These are phyloP conservation scores for Sinodicranocentrus sp. DNA, from an alignment of 2,888 invertebrate genomes.

Conservation along the genomic window DNA sequence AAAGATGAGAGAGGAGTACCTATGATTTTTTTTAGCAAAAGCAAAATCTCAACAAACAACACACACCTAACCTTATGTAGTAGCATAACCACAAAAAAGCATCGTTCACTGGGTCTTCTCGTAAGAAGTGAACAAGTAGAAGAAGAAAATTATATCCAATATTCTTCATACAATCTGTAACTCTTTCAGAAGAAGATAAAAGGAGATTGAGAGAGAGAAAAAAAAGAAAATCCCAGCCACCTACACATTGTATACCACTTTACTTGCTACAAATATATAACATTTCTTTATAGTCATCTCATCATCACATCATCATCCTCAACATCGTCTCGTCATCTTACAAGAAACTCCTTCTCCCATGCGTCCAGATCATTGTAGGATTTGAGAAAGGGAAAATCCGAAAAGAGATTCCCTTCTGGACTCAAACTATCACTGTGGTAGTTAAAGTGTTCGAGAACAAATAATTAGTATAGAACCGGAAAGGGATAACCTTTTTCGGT, in stretches of 20 bases:
- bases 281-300: slow-evolving; percentile 6
- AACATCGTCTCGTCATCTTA: slow-evolving; percentile 41
- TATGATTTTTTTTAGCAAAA: slow-evolving; percentile 4
- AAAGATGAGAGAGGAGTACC: neutral
- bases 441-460: no score
- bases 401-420: no score
- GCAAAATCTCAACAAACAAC: no score
- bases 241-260: slow-evolving; percentile 38
- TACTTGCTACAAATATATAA: neutral
- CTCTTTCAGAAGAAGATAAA: neutral
- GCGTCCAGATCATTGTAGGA: neutral
- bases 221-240: slow-evolving; percentile 53
- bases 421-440: no score
- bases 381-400: no score
- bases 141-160: neutral
- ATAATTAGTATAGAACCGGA: no score
- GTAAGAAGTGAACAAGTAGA: neutral
- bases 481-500: no score
- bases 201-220: slow-evolving; percentile 26
- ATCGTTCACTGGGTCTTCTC: slow-evolving; percentile 16
- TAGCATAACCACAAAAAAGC: neutral
- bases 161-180: neutral
- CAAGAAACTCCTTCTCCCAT: neutral
- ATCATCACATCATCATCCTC: slow-evolving; percentile 23
- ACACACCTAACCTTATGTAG: neutral